phyloP scores from a whole-genome alignment of 2,888 invertebrate genomes.

The Prenolepis imparis region DNA sequence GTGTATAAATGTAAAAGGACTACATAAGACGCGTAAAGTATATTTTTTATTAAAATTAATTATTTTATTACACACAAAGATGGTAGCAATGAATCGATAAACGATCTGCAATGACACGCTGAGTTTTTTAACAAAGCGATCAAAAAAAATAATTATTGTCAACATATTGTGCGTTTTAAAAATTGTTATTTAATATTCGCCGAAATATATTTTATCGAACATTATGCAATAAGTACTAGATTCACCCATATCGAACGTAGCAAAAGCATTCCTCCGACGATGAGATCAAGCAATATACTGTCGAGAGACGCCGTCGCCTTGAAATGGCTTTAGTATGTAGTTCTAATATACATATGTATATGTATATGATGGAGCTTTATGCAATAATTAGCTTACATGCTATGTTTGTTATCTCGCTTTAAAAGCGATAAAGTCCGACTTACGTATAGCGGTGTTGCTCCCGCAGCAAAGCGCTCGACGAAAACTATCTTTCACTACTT shows the following conservation, averaged over 20 bases:
- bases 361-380: neutral
- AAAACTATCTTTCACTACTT: neutral
- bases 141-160: neutral
- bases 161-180: neutral
- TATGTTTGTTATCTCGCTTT: slow-evolving; percentile 33
- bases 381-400: slow-evolving; percentile 29
- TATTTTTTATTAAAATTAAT: neutral
- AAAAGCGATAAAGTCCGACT: slow-evolving; percentile 20
- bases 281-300: slow-evolving; percentile 42
- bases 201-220: slow-evolving; percentile 26
- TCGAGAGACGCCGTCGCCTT: slow-evolving; percentile 23
- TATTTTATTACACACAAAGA: slow-evolving; percentile 13
- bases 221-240: slow-evolving; percentile 28
- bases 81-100: neutral
- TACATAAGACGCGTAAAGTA: neutral
- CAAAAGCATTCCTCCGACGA: slow-evolving; percentile 36
- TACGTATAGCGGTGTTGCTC: neutral
- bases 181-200: neutral
- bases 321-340: slow-evolving; percentile 35
- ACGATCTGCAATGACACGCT: neutral
- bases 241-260: slow-evolving; percentile 47
- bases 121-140: neutral
- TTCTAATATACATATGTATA: slow-evolving; percentile 28
- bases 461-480: neutral
- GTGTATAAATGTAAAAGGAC: neutral